A percentile compares a stretch with the other conserved stretches of the same genome.
phyloP scores from a whole-genome alignment of 1,140 invertebrate genomes.

The Bombus waltoni region DNA sequence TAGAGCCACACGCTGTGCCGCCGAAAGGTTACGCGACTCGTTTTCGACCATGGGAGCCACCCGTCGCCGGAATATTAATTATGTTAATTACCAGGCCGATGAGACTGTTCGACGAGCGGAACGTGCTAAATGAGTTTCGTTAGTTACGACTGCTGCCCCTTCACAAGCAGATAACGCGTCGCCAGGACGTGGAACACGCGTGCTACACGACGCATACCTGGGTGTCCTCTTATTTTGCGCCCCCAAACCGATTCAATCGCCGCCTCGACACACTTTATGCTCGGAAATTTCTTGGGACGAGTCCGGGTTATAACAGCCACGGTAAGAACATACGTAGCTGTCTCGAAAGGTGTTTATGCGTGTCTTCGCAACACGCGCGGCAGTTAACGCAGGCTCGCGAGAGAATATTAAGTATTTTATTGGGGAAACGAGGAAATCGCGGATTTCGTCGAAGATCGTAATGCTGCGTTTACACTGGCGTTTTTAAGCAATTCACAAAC shows the following conservation, averaged over 20 bases:
- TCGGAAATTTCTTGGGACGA: background rate
- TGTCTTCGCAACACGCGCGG: background rate
- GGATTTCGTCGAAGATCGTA: background rate
- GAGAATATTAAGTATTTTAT: background rate
- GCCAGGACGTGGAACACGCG: slow-evolving; percentile 29
- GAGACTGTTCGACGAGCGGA: slow-evolving; percentile 46
- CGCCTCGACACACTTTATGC: background rate
- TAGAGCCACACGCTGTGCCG: slow-evolving; percentile 73
- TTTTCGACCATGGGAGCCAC: slow-evolving; percentile 71
- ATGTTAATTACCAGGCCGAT: slow-evolving; percentile 63
- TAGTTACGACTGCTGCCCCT: slow-evolving; percentile 38
- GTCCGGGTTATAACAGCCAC: background rate
- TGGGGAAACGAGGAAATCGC: background rate
- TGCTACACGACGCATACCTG: slow-evolving; percentile 27
- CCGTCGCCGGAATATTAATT: slow-evolving; percentile 71
- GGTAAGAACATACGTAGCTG: slow-evolving; percentile 1
- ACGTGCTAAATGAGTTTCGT: slow-evolving; percentile 53
- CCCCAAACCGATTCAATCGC: slow-evolving; percentile 4
- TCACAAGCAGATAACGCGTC: slow-evolving; percentile 22
- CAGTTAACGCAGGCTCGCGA: background rate
- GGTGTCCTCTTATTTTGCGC: background rate
- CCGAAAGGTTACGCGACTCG: slow-evolving; percentile 57
- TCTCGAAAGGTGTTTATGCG: slow-evolving; percentile 4
- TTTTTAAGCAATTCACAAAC: background rate
- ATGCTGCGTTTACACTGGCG: background rate